These are phyloP conservation scores for Gisinianus flammeolus DNA, from an alignment of 2,888 invertebrate genomes.

Conservation along the genomic window DNA sequence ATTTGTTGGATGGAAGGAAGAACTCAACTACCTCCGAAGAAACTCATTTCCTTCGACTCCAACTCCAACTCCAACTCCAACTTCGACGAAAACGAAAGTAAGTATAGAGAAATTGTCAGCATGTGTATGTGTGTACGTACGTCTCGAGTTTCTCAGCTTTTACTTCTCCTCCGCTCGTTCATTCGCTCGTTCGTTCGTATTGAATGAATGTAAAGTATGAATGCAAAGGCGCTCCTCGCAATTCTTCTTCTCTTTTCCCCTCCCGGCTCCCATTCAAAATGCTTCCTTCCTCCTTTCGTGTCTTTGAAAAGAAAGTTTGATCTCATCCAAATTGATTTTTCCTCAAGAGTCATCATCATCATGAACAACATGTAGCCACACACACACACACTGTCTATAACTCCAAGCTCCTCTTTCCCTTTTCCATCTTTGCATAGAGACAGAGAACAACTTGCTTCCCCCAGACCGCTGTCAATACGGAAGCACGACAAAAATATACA, in stretches of 20 bases:
- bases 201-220: conserved; percentile 8
- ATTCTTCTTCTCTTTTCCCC: neutral
- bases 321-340: conserved; percentile 22
- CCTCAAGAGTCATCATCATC: conserved; percentile 24
- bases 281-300: conserved; percentile 21
- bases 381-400: neutral
- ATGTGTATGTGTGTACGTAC: neutral
- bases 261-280: conserved; percentile 9
- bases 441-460: neutral
- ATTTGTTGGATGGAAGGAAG: neutral
- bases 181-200: neutral
- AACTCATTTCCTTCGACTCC: conserved; percentile 30
- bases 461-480: neutral
- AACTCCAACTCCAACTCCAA: no score
- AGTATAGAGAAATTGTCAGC: neutral
- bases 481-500: neutral
- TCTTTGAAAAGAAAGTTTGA: conserved; percentile 30
- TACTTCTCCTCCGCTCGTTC: neutral
- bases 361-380: neutral
- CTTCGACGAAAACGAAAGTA: neutral
- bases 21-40: neutral
- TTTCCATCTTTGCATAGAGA: neutral
- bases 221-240: neutral
- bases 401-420: neutral
- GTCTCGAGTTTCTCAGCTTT: neutral